Evolutionary conservation across 2,888 invertebrate species (phyloP).

Genomic region (Lacanobia wlatinum): DNA sequence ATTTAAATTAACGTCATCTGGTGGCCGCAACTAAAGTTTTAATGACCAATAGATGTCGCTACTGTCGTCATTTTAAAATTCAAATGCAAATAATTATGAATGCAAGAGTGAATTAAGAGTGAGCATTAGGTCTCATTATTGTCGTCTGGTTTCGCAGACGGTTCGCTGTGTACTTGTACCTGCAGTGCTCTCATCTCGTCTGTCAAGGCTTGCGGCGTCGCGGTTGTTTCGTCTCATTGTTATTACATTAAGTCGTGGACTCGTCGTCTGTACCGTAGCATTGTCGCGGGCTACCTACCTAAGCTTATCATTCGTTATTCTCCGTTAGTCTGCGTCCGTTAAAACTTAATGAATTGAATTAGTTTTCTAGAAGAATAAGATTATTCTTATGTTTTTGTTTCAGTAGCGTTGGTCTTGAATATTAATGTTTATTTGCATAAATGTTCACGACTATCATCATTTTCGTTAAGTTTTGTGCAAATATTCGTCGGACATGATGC

Average conservation of each 20-base stretch:
- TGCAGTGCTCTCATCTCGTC: constrained; percentile 23
- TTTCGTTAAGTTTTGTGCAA: neutral
- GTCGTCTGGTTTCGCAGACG: constrained; percentile 14
- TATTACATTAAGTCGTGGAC: constrained; percentile 42
- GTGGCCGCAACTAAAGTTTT: constrained; percentile 21
- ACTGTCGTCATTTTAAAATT: constrained; percentile 30
- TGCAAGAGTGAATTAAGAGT: constrained; percentile 50
- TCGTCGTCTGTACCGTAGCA: constrained; percentile 14
- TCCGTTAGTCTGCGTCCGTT: neutral
- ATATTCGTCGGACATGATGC: neutral
- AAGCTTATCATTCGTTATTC: constrained; percentile 27
- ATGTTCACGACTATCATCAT: neutral
- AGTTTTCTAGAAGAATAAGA: constrained; percentile 28
- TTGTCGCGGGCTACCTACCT: neutral
- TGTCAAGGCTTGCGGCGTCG: neutral
- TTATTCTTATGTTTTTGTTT: neutral
- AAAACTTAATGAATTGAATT: constrained; percentile 16
- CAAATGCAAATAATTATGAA: constrained; percentile 46
- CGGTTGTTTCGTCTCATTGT: constrained; percentile 38
- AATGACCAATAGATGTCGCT: constrained; percentile 37
- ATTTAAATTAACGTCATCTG: constrained; percentile 18
- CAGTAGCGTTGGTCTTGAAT: neutral
- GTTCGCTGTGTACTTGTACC: neutral
- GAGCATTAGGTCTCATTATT: constrained; percentile 41
- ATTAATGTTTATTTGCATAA: neutral